A percentile compares a stretch with the other conserved stretches of the same genome.
Evolutionary conservation across 2,888 invertebrate species (phyloP).

Genomic region (Epistrophella euchroma): DNA sequence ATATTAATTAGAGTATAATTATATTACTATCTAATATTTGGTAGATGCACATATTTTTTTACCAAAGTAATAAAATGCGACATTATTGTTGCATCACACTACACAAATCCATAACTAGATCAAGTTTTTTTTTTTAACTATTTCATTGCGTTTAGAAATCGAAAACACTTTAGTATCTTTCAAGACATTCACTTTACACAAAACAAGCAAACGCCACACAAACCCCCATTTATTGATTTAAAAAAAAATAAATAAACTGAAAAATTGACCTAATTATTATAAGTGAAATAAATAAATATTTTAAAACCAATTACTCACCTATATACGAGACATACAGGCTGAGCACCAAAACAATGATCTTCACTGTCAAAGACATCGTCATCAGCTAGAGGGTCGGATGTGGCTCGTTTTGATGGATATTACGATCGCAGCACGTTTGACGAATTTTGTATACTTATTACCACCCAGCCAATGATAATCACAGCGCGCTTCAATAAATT

Average conservation of each 20-base stretch:
- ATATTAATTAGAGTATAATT: no score
- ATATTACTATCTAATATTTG: no score
- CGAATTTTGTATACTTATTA: slow-evolving; percentile 47
- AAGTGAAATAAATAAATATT: background rate
- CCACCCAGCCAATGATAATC: slow-evolving; percentile 57
- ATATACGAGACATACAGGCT: slow-evolving; percentile 50
- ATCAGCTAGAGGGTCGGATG: slow-evolving; percentile 63
- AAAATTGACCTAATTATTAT: background rate
- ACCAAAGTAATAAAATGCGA: no score
- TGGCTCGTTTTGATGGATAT: slow-evolving; percentile 64
- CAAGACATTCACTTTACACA: no score
- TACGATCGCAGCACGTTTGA: slow-evolving; percentile 46
- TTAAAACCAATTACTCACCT: slow-evolving; percentile 29
- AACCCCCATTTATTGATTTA: no score
- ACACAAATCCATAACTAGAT: no score
- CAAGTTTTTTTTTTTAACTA: no score
- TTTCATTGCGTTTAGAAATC: no score
- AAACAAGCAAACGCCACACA: no score
- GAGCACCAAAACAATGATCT: slow-evolving; percentile 51
- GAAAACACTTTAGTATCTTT: no score
- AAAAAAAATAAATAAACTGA: background rate
- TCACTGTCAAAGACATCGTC: slow-evolving; percentile 49
- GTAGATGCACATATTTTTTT: no score
- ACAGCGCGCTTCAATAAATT: slow-evolving; percentile 68
- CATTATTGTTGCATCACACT: no score